Conservation (phyloP, 2,113 vertebrate species). For the Thalassarche chlororhynchos region DNA sequence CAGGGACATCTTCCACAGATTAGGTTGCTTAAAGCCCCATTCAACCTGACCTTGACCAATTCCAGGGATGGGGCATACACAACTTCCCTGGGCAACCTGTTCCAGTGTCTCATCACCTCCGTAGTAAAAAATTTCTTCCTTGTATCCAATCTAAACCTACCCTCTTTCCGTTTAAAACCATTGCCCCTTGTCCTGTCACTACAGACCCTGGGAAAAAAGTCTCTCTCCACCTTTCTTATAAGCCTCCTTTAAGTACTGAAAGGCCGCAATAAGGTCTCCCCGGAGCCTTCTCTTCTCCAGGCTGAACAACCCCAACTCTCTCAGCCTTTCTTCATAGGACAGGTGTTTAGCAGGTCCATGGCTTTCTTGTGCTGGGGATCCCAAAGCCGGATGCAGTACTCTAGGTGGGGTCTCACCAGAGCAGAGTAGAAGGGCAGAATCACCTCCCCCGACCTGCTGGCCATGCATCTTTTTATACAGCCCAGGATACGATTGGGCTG, state of each 20-base stretch:
- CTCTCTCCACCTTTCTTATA: not conserved
- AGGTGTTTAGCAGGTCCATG: not conserved
- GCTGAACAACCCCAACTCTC: not conserved
- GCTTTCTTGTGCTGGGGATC: not conserved
- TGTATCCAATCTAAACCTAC: not conserved
- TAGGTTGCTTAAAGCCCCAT: not conserved
- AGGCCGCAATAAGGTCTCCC: not conserved
- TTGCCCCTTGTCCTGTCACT: not conserved
- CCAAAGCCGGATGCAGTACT: not conserved
- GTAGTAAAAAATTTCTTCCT: not conserved
- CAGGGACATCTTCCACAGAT: not conserved
- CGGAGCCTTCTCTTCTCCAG: not conserved
- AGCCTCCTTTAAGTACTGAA: not conserved
- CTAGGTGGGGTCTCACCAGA: not conserved
- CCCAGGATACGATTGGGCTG: not conserved
- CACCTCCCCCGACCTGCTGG: not conserved
- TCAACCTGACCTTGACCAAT: not conserved
- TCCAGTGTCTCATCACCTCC: not conserved
- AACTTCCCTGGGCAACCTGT: not conserved
- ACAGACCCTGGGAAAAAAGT: not conserved
- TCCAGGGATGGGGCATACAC: not conserved
- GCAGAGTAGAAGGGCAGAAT: not conserved
- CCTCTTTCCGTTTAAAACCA: not conserved
- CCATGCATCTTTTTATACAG: not conserved
- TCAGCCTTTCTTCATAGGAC: not conserved